A percentile compares a stretch with the other conserved stretches of the same genome.
Conservation (phyloP, 1,140 invertebrate species). For the Helicoverpa zea region DNA sequence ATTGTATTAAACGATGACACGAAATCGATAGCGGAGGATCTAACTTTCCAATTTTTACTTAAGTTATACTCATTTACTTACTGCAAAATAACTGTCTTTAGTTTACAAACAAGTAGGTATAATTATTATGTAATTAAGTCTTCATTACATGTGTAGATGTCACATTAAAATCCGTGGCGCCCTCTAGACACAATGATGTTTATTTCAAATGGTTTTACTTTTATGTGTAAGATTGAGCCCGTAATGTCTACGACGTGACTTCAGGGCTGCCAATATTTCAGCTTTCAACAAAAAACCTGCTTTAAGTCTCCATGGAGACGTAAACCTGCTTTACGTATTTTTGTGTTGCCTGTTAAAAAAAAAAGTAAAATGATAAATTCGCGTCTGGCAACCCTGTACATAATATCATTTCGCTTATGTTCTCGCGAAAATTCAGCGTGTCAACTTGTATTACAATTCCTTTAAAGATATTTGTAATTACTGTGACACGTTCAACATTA, state of each 20-base stretch:
- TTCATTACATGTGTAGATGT: not conserved
- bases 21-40: no score
- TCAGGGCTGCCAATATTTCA: not conserved
- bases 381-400: not conserved
- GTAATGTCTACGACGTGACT: not conserved
- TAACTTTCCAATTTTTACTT: no score
- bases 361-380: not conserved
- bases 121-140: not conserved
- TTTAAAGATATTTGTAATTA: conserved; percentile 16
- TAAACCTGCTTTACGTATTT: no score
- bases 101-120: not conserved
- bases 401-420: conserved; percentile 27
- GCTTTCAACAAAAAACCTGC: not conserved
- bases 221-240: not conserved
- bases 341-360: no score
- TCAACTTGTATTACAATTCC: conserved; percentile 17
- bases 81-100: not conserved
- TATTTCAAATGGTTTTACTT: not conserved
- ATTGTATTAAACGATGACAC: no score
- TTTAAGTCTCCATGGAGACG: no score
- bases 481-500: conserved; percentile 1
- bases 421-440: conserved; percentile 7
- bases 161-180: not conserved
- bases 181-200: not conserved
- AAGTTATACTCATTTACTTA: no score